Base-by-base conservation (phyloP, 2,797 vertebrate species). In the Lemur catta region DNA sequence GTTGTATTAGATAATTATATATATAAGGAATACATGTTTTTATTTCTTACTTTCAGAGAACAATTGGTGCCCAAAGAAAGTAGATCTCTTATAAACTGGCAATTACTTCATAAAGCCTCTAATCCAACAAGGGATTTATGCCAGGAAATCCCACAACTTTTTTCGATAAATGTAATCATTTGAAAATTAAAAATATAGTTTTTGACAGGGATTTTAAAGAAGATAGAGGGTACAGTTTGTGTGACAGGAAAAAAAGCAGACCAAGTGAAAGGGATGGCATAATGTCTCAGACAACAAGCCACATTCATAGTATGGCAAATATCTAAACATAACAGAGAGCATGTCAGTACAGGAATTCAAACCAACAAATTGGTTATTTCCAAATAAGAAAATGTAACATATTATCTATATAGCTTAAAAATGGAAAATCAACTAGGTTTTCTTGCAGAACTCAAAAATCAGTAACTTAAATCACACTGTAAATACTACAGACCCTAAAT, bases 41-140 rank as follows among this genome's bases (percentile, higher is more conserved):
- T 79, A 87, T 95, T 52, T 85, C 87, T 61, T 71, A 89, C 7
- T 79, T 84, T 87, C 33, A 52, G 18, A 41, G n/a, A 94, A 94
- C 13, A 59, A 52, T 30, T 61, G 38, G 14, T 75, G 1, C 74
- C 7, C 41, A 84, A 79, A 93, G 24, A 91, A 46, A 69, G 38
- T 35, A 79, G 28, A 6, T 41, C n/a, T 94, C n/a, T 50, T 48
- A 75, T 93, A 81, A 95, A 92, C 79, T 52, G 26, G 30, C 67
- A 91, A 71, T 59, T 89, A 69, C 12, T 76, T 57, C 55, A n/a
- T 88, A 79, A 33, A 96, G 9, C 12, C 13, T 67, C 75, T 61
- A 91, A 76, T 26, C 22, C 28, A 61, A 96, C 71, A 88, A 85
- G 52, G 17, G 67, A 28, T 41, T 17, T 72, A 59, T 30, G 2